Percentiles rank a stretch among this genome's conserved stretches.
phyloP scores from a whole-genome alignment of 2,113 vertebrate species.

The Aix galericulata region DNA sequence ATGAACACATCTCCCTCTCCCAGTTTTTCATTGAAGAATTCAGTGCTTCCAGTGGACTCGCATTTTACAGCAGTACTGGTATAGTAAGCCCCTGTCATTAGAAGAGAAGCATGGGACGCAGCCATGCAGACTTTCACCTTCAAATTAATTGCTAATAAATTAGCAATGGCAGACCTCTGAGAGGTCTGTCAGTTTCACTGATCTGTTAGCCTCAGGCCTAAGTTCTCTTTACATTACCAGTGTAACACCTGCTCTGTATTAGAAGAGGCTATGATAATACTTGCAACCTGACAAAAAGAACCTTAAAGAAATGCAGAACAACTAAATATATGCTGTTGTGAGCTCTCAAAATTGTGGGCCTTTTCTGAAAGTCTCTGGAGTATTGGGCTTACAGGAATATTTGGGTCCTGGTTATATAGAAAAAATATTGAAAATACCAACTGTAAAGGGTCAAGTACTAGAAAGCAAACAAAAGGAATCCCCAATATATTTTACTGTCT shows the following conservation, averaged over 20 bases:
- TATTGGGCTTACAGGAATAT: background rate
- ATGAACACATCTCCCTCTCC: conserved; percentile 89
- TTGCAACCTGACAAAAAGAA: background rate
- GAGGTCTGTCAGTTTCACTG: background rate
- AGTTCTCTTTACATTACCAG: background rate
- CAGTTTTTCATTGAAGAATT: conserved; percentile 94
- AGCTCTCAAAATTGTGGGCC: background rate
- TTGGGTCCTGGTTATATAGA: background rate
- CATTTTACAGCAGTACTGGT: conserved; percentile 96
- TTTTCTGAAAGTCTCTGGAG: background rate
- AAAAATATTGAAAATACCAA: background rate
- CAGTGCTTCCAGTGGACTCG: conserved; percentile 88
- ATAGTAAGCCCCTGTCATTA: background rate
- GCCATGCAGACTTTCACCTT: background rate
- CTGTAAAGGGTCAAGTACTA: background rate
- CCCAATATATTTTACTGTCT: background rate
- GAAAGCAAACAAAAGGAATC: background rate
- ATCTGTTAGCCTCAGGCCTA: background rate
- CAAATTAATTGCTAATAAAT: background rate
- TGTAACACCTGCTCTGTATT: background rate
- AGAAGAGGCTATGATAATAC: background rate
- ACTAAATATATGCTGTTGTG: background rate
- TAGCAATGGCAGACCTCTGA: no score
- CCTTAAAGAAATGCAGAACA: background rate
- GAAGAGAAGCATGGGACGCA: background rate